Base-by-base conservation (phyloP, 2,888 invertebrate genomes). In the Melinaea marsaeus region DNA sequence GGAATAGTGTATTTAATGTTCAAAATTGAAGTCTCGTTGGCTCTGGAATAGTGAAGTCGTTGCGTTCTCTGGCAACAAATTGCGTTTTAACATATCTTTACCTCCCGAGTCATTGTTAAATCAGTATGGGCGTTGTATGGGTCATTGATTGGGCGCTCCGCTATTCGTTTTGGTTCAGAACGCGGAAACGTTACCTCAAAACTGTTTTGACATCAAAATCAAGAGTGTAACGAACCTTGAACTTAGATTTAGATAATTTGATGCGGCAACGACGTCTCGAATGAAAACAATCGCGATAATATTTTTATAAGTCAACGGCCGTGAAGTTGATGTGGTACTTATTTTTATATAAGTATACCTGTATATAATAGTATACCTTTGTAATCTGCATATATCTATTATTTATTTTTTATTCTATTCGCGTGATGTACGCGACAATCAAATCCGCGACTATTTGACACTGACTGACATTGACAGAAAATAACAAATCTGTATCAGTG, bases 121-220 rank as follows among this genome's bases (percentile, higher is more conserved):
- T 79, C 77, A 76, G 79, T 75, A 81, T 85, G 81, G 88, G 83
- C 83, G 86, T 81, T 80, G 83, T 85, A 84, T 83, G 74, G 79
- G 68, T 71, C 77, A 72, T 71, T 79, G 79, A 81, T 83, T 81
- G 79, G 78, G 74, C 71, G 72, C 67, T 71, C 72, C 65, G 71
- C 77, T 72, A 81, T 84, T 83, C 78, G 81, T 66, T 75, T 73
- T 79, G 79, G 78, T 71, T 68, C 67, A 69, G 76, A 79, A 84
- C 80, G 74, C 82, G 81, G 81, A 83, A 84, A 75, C 69, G 69
- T 67, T 65, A 56, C 75, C 75, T 75, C 72, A 77, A 79, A 83
- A 78, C 72, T 70, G 72, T 79, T 79, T 76, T 75, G 76, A 79
- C 75, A 77, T 78, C 71, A 72, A 72, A 57, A 66, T 68, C 69